These are phyloP conservation scores for Caerostris darwini DNA, from an alignment of 1,140 invertebrate genomes.

Conservation along the genomic window DNA sequence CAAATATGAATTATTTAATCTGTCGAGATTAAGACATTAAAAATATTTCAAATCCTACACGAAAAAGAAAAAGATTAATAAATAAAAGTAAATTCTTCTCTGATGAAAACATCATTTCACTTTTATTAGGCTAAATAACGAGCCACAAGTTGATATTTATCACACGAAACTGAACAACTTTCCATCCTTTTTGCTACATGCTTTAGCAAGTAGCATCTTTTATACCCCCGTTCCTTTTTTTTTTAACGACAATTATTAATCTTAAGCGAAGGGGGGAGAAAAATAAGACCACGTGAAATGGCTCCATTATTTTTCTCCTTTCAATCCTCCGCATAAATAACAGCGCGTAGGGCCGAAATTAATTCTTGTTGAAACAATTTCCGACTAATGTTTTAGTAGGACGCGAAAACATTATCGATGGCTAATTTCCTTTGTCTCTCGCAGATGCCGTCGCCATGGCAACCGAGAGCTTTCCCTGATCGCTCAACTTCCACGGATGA, in stretches of 20 bases:
- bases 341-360: conserved; percentile 45
- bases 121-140: conserved; percentile 19
- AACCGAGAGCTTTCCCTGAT: conserved; percentile 44
- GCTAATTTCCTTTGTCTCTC: conserved; percentile 73
- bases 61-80: background rate
- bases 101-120: background rate
- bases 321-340: conserved; percentile 54
- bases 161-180: background rate
- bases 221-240: background rate
- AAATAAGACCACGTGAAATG: background rate
- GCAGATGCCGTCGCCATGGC: conserved; percentile 47
- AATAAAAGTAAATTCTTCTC: background rate
- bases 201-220: background rate
- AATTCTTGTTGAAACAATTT: conserved; percentile 74
- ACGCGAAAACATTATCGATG: conserved; percentile 66
- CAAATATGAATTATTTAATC: background rate
- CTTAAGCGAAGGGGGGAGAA: background rate
- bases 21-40: background rate
- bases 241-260: conserved; percentile 64
- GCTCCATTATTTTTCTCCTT: background rate
- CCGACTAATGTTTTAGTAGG: conserved; percentile 57
- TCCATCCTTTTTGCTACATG: background rate
- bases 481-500: conserved; percentile 6
- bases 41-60: background rate
- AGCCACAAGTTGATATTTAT: conserved; percentile 51